These are phyloP conservation scores for Andrena bicolor DNA, from an alignment of 2,888 invertebrate genomes.

Conservation along the genomic window DNA sequence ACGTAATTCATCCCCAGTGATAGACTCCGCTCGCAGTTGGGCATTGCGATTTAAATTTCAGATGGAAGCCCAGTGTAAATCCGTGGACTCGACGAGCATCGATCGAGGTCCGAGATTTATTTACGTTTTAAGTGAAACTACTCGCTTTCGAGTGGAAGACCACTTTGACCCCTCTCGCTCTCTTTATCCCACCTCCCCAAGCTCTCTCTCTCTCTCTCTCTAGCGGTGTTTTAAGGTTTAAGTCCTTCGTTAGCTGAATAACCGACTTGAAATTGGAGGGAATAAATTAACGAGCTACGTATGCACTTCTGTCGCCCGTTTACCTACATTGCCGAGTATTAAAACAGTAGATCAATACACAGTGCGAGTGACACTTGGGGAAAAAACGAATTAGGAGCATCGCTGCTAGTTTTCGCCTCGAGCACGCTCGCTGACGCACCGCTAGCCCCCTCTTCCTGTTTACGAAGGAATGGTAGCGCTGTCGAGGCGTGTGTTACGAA, in stretches of 20 bases:
- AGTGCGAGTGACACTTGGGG: neutral
- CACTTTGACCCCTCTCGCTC: neutral
- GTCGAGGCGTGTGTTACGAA: too few species aligned
- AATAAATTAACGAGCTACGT: conserved; percentile 29
- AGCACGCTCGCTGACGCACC: too few species aligned
- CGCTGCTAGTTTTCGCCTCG: conserved; percentile 10
- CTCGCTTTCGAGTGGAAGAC: neutral
- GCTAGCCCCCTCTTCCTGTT: too few species aligned
- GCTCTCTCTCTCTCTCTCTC: neutral
- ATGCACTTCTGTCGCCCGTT: neutral
- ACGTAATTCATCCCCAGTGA: neutral
- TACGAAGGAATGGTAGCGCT: too few species aligned
- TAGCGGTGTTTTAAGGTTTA: conserved; percentile 4
- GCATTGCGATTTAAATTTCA: conserved; percentile 14
- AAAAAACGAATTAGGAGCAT: conserved; percentile 25
- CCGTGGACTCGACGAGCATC: neutral
- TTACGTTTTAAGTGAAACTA: conserved; percentile 7
- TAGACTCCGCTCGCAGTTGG: neutral
- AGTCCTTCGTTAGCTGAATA: conserved; percentile 16
- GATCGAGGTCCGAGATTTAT: conserved; percentile 1
- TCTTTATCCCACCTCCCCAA: neutral
- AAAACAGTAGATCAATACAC: conserved; percentile 26
- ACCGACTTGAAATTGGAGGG: conserved; percentile 10
- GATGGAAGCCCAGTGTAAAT: neutral
- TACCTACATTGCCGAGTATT: conserved; percentile 10